Conservation (phyloP, 2,113 vertebrate species). For the Eretmochelys imbricata region DNA sequence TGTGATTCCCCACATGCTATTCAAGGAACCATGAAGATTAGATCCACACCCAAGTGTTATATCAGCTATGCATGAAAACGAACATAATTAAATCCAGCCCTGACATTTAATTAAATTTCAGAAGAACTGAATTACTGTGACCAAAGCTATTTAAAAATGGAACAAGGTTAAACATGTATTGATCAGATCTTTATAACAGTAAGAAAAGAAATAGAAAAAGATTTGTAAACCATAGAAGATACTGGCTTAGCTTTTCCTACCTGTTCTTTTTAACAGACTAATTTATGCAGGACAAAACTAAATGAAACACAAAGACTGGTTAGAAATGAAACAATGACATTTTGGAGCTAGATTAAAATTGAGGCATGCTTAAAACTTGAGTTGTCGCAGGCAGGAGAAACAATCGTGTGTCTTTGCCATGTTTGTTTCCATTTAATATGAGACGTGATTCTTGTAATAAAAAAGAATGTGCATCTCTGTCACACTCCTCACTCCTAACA, state of each 20-base stretch:
- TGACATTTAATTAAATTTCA: not conserved
- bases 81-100: not conserved
- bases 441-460: not conserved
- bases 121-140: not conserved
- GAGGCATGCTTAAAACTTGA: not conserved
- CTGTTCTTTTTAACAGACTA: not conserved
- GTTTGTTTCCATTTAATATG: not conserved
- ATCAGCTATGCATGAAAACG: not conserved
- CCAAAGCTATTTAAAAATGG: not conserved
- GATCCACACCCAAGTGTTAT: not conserved
- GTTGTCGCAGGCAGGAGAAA: not conserved
- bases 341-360: not conserved
- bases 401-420: not conserved
- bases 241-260: not conserved
- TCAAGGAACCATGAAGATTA: not conserved
- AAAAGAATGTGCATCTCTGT: not conserved
- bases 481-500: not conserved
- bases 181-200: not conserved
- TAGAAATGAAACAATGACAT: not conserved
- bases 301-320: not conserved
- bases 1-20: not conserved
- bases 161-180: not conserved
- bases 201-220: not conserved
- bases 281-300: not conserved
- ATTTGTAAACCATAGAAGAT: not conserved